Percentiles rank a stretch among this genome's conserved stretches.
These are phyloP conservation scores for Diplosoma virens DNA, from an alignment of 23 tunicate genomes.

Conservation along the genomic window DNA sequence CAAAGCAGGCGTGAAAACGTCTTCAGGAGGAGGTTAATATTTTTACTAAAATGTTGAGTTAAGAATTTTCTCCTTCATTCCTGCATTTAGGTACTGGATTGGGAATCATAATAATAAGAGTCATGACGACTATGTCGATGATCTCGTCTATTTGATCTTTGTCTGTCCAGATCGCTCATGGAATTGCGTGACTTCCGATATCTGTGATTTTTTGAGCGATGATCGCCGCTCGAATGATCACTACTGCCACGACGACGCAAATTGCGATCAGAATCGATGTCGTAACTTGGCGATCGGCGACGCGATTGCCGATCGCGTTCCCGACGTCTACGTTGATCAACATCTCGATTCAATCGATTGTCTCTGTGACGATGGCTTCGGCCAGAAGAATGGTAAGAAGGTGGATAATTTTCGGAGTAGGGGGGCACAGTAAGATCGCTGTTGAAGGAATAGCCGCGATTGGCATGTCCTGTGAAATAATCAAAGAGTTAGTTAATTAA, in stretches of 20 bases:
- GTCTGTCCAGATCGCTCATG: neutral
- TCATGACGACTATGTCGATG: no score
- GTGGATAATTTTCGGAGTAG: neutral
- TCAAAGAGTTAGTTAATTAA: no score
- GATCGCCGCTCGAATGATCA: neutral
- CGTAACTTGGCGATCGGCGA: neutral
- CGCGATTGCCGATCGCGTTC: neutral
- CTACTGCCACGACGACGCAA: conserved; percentile 17
- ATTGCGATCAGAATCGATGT: neutral
- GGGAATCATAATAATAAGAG: no score
- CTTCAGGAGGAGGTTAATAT: no score
- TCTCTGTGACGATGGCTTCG: conserved; percentile 1
- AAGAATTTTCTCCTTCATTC: no score
- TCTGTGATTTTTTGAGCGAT: neutral
- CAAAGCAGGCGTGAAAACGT: no score
- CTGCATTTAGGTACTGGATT: no score
- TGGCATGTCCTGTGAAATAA: no score
- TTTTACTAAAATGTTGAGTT: no score
- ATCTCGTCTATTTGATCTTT: neutral
- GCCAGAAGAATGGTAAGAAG: neutral
- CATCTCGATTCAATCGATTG: neutral
- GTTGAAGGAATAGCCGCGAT: neutral
- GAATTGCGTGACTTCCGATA: neutral
- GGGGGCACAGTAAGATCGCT: conserved; percentile 15
- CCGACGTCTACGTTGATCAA: neutral